Percentiles rank a stretch among this genome's conserved stretches.
These are phyloP conservation scores for Craseonycteris thonglongyai DNA, from an alignment of 2,113 vertebrate species.

Conservation along the genomic window DNA sequence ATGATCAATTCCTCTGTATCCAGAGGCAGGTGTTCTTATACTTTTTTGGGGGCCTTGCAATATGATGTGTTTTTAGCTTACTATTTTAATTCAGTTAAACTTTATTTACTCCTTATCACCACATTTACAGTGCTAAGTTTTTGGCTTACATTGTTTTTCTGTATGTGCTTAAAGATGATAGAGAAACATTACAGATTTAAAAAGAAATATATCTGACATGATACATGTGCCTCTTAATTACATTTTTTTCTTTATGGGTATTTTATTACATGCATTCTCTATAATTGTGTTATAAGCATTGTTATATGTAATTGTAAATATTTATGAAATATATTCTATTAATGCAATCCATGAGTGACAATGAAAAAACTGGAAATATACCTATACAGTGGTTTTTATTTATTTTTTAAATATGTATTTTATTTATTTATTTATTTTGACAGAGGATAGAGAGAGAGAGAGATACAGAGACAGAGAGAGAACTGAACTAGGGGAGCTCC, in stretches of 20 bases:
- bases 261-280: not conserved
- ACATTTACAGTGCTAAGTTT: not conserved
- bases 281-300: not conserved
- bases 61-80: not conserved
- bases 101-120: not conserved
- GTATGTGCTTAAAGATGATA: constrained; percentile 29
- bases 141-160: not conserved
- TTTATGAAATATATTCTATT: constrained; percentile 15
- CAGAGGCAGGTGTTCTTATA: not conserved
- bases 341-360: not conserved
- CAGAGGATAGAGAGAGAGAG: too few species aligned
- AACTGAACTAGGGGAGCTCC: too few species aligned
- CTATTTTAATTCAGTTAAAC: constrained; percentile 1
- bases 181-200: not conserved
- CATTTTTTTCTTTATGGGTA: not conserved
- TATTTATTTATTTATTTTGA: too few species aligned
- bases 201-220: not conserved
- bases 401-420: too few species aligned
- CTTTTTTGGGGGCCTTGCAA: not conserved
- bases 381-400: not conserved
- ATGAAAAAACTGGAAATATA: constrained; percentile 4
- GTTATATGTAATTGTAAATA: not conserved
- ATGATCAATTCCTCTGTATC: not conserved
- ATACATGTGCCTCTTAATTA: not conserved
- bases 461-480: too few species aligned